Evolutionary conservation across 2,888 invertebrate species (phyloP).

Genomic region (Melanophora roralis): DNA sequence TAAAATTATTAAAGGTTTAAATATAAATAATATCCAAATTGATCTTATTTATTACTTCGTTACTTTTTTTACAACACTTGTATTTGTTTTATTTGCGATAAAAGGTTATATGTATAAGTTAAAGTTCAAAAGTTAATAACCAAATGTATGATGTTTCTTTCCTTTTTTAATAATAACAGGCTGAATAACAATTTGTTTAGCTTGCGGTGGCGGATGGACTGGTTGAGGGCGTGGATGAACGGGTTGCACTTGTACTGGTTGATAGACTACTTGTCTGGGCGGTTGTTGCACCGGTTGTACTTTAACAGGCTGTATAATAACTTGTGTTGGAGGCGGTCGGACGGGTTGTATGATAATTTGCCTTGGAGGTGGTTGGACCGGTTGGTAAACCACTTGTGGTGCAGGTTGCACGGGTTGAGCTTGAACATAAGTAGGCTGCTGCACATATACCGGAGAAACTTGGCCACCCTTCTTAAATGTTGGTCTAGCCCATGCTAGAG

Average conservation of each 20-base stretch:
- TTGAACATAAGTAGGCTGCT: constrained; percentile 13
- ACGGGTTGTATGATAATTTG: background rate
- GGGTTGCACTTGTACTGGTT: background rate
- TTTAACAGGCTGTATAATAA: constrained; percentile 15
- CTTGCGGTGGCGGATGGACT: constrained; percentile 21
- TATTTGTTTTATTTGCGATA: no score
- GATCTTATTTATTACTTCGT: no score
- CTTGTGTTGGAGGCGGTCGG: background rate
- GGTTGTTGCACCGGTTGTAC: constrained; percentile 23
- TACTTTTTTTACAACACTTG: no score
- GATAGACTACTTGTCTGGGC: background rate
- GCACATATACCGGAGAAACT: constrained; percentile 1
- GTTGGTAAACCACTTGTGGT: background rate
- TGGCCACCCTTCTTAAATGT: constrained; percentile 36
- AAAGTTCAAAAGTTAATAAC: no score
- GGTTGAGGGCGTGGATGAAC: background rate
- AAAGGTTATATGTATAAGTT: no score
- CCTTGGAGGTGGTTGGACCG: constrained; percentile 24
- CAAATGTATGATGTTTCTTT: constrained; percentile 28
- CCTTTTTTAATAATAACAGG: constrained; percentile 30
- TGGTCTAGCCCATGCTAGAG: constrained; percentile 2
- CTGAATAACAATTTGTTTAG: constrained; percentile 16
- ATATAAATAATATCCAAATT: no score
- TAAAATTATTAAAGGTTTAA: no score
- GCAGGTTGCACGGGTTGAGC: constrained; percentile 9